Evolutionary conservation across 2,888 invertebrate species (phyloP).

Genomic region (Ptychoptera contaminata): DNA sequence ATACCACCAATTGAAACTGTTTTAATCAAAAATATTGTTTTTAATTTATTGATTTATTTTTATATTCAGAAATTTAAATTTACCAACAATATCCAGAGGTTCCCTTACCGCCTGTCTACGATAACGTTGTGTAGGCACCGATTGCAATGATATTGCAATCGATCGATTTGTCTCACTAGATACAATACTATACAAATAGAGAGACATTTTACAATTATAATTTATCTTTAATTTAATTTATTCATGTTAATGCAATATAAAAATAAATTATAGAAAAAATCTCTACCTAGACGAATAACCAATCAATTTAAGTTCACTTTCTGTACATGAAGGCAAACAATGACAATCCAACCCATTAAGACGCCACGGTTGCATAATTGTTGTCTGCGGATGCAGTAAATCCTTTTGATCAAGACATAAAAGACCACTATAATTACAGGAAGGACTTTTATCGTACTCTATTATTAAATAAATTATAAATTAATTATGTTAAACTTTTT

Average conservation of each 20-base stretch:
- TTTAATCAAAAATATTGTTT: constrained; percentile 4
- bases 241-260: not conserved
- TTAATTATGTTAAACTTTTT: constrained; percentile 1
- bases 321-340: constrained; percentile 54
- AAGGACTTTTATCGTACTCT: constrained; percentile 13
- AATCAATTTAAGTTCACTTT: constrained; percentile 42
- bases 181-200: not conserved
- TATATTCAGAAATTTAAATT: not conserved
- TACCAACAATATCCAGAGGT: constrained; percentile 25
- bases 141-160: constrained; percentile 14
- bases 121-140: constrained; percentile 29
- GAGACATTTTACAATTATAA: too few relatives aligned
- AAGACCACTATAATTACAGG: constrained; percentile 44
- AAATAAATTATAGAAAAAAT: not conserved
- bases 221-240: not conserved
- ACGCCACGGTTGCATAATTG: constrained; percentile 43
- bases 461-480: not conserved
- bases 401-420: constrained; percentile 42
- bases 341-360: constrained; percentile 40
- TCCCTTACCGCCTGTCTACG: constrained; percentile 33
- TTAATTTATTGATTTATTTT: not conserved
- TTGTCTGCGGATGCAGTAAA: constrained; percentile 23
- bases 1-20: constrained; percentile 43
- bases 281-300: constrained; percentile 7
- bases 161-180: constrained; percentile 1